These are phyloP conservation scores for Leptobrachium leishanense DNA, from an alignment of 2,113 vertebrate species.

Conservation along the genomic window DNA sequence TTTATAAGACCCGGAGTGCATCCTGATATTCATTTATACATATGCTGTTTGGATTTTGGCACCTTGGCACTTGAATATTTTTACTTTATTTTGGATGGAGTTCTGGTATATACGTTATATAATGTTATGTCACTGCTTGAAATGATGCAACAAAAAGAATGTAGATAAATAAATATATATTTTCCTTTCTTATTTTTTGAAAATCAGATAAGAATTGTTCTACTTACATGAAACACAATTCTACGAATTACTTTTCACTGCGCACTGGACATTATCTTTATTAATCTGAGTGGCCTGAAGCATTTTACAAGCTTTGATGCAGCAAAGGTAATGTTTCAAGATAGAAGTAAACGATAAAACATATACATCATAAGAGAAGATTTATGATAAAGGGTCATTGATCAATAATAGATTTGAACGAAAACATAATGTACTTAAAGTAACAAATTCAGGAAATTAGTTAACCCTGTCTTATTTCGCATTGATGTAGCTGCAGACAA, in stretches of 20 bases:
- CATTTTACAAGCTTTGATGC: conserved; percentile 34
- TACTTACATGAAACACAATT: neutral
- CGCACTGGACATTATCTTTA: conserved; percentile 15
- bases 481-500: too few species aligned
- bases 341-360: conserved; percentile 50
- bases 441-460: conserved; percentile 51
- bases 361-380: conserved; percentile 50
- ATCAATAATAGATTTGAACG: conserved; percentile 52
- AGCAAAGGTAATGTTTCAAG: conserved; percentile 44
- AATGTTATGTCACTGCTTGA: too few species aligned
- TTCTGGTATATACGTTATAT: too few species aligned
- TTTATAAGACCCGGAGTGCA: too few species aligned
- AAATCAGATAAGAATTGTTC: neutral
- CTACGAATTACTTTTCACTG: neutral
- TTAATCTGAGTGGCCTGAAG: conserved; percentile 41
- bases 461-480: conserved; percentile 17
- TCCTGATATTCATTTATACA: too few species aligned
- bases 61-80: too few species aligned
- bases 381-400: conserved; percentile 49
- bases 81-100: too few species aligned
- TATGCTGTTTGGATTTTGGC: too few species aligned
- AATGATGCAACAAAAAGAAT: too few species aligned
- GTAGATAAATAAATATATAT: too few species aligned
- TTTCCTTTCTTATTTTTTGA: too few species aligned
- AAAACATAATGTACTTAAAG: conserved; percentile 38